Evolutionary conservation across 2,113 vertebrate species (phyloP), one percentile per base, ranked within the genome.

Genomic region (Mohoua ochrocephala): DNA sequence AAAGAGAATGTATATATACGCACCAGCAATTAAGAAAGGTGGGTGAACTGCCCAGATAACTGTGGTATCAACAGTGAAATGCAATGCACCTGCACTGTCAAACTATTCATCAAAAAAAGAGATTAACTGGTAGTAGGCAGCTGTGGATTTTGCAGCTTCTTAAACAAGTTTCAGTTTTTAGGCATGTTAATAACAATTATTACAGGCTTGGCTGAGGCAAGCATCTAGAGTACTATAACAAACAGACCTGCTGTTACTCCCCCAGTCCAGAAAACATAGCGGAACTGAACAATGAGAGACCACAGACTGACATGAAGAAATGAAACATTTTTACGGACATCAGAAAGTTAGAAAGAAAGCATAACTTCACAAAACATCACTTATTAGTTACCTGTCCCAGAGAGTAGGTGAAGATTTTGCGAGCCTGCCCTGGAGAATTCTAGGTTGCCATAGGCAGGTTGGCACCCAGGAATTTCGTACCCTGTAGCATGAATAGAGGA

Each of bases 381-480:
- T 97, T 97, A 84, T 91, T 95, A 96, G 78, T 98, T 98, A 98
- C 98, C 98, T 98, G 98, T 98, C 98, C 98, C 98, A 98, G 97
- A 98, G 97, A 81, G 97, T 97, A 97, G 98, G 98, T 94, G 98
- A 98, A 96, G 98, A 98, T 98, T 98, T 98, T 98, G 98, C 96
- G 98, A 98, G 98, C 92, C 97, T 98, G 98, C 98, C 98, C 97
- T 98, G 98, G 96, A 98, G 98, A 96, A 98, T 98, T 97, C 97
- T 98, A 98, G 98, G 95, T 97, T 98, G 97, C 98, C 98, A 98
- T 83, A 98, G 97, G 97, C 98, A 98, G 60, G 97, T 96, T 97
- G 98, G 98, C 96, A 98, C 98, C 98, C 98, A 98, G 98, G 98
- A 98, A 98, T 98, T 98, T 96, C 96, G 98, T 97, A 98, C 97